These are phyloP conservation scores for Spilogale gracilis DNA, from an alignment of 2,113 vertebrate genomes.

Conservation along the genomic window DNA sequence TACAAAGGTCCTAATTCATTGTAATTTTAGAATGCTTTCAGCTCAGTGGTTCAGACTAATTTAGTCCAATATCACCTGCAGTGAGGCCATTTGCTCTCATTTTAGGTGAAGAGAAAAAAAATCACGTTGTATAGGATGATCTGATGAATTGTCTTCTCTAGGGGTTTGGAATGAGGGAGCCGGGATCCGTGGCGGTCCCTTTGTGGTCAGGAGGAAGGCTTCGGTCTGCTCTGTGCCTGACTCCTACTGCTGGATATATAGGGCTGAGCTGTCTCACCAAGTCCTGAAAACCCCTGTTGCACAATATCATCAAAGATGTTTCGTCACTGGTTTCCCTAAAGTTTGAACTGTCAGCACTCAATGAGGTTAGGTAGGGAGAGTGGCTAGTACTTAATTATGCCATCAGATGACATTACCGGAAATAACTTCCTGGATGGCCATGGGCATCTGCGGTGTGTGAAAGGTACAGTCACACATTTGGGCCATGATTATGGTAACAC, in stretches of 20 bases:
- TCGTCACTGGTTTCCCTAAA: conserved; percentile 30
- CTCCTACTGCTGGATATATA: neutral
- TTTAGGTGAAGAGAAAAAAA: neutral
- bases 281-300: conserved; percentile 31
- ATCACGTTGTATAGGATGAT: neutral
- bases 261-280: neutral
- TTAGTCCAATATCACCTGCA: too few species aligned
- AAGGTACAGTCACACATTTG: too few species aligned
- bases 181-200: neutral
- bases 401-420: conserved; percentile 29
- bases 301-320: conserved; percentile 61
- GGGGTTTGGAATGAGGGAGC: neutral
- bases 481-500: neutral
- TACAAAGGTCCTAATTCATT: neutral
- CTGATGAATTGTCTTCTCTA: neutral
- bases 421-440: neutral
- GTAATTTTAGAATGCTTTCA: neutral
- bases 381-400: conserved; percentile 70
- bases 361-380: neutral
- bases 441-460: neutral
- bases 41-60: neutral
- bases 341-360: neutral
- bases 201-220: neutral
- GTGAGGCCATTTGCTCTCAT: neutral
- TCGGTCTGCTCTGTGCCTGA: neutral